Evolutionary conservation across 2,888 invertebrate species (phyloP), one percentile per base, ranked within the genome.

Genomic region (Eulithis testata): DNA sequence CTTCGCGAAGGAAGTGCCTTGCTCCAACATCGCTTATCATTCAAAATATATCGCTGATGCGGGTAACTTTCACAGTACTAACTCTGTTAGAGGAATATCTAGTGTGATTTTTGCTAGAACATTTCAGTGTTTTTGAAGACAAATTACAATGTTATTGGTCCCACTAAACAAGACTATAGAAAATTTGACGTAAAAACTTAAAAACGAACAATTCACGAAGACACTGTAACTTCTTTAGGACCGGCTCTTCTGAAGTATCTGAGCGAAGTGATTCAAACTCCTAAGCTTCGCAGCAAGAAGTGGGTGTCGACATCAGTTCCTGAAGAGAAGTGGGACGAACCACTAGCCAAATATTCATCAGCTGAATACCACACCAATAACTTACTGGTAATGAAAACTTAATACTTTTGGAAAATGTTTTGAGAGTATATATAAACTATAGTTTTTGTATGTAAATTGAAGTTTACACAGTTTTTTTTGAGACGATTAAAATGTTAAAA

Each of bases 361-460:
- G 96, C 98, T 0, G 97, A 97, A 72, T 98, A 98, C 80, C 97
- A 97, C 77, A 96, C 96, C 0, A 97, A 97, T 81, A 98, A 97
- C 83, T 90, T 97, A 52, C 85, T 96, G 71, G 78, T 96, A 93
- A 21, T 21, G 21, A 21, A 21, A 21, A 21, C 21, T 1, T 21
- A 2, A 21, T 21, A 21, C 21, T 21, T 21, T 21, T 21, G 21
- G 21, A 21, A 21, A 21, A 21, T 21, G 21, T 21, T 21, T 21
- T 21, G 21, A 21, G 21, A 21, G 21, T 2, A 21, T 2, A 21
- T 21, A 21, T 1, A 21, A 21, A 21, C 21, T 21, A 21, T 21
- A 1, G 21, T 21, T 21, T 21, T 21, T 21, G 21, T 21, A 21
- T 21, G 21, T 21, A 21, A 21, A 21, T 21, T 21, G 21, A 21